Conservation (phyloP, 2,797 vertebrate genomes). For the Denticeps clupeoides region DNA sequence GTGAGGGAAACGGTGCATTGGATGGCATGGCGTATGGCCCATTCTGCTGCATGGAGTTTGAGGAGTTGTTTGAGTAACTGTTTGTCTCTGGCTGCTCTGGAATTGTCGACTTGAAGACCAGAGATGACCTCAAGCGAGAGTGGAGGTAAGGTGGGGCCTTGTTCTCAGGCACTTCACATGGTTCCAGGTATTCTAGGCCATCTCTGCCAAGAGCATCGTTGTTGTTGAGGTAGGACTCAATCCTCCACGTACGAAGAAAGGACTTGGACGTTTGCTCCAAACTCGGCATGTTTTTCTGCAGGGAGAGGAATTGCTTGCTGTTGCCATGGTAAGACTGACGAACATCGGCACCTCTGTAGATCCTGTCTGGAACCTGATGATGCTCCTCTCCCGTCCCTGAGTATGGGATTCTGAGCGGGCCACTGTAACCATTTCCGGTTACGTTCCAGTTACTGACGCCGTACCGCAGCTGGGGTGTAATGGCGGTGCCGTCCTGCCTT, state of each 20-base stretch:
- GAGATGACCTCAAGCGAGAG: conserved; percentile 72
- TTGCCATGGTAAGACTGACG: conserved; percentile 74
- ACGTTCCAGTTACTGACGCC: conserved; percentile 71
- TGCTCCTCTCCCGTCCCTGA: too few species aligned
- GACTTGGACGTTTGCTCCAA: conserved; percentile 78
- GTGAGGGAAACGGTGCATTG: conserved; percentile 39
- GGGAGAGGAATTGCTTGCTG: conserved; percentile 64
- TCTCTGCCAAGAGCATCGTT: conserved; percentile 56
- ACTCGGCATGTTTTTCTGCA: conserved; percentile 79
- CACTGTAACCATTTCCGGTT: conserved; percentile 56
- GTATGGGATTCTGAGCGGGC: too few species aligned
- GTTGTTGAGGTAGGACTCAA: conserved; percentile 84
- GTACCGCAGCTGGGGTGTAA: conserved; percentile 45
- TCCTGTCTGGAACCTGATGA: conserved; percentile 44
- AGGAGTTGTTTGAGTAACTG: conserved; percentile 61
- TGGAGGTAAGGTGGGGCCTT: conserved; percentile 57
- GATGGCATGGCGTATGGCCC: conserved; percentile 38
- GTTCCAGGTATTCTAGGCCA: conserved; percentile 58
- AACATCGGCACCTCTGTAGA: conserved; percentile 63
- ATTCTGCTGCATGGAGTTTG: conserved; percentile 53
- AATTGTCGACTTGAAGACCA: conserved; percentile 72
- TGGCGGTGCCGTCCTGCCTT: conserved; percentile 59
- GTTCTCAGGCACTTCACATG: conserved; percentile 60
- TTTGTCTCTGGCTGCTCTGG: conserved; percentile 75
- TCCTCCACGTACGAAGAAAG: conserved; percentile 79